A percentile compares a stretch with the other conserved stretches of the same genome.
phyloP scores from a whole-genome alignment of 2,888 invertebrate genomes.

The Ceriagrion tenellum region DNA sequence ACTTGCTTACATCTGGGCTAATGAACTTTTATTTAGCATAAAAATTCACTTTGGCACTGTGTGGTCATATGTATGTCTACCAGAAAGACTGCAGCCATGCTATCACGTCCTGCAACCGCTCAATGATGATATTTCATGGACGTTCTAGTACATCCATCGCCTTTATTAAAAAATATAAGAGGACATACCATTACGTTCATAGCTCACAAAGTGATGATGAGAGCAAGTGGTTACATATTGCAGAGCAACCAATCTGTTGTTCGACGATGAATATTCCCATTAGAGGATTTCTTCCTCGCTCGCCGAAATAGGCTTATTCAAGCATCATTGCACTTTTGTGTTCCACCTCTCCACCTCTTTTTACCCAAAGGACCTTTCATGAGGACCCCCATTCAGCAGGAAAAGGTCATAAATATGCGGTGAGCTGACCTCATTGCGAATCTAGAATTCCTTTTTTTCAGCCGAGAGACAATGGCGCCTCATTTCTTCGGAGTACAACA shows the following conservation, averaged over 20 bases:
- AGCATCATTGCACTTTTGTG: background rate
- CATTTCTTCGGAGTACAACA: background rate
- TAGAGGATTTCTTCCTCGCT: background rate
- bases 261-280: background rate
- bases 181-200: too few species aligned
- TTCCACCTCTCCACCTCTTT: background rate
- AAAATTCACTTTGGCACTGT: too few species aligned
- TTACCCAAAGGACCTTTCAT: background rate
- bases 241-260: background rate
- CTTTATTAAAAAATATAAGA: too few species aligned
- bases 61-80: too few species aligned
- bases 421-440: background rate
- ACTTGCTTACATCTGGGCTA: too few species aligned
- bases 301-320: background rate
- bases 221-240: too few species aligned
- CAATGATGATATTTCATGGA: too few species aligned
- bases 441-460: background rate
- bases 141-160: too few species aligned
- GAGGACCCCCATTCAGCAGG: background rate
- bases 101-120: too few species aligned
- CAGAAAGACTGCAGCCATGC: too few species aligned
- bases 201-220: too few species aligned
- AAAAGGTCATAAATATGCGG: background rate
- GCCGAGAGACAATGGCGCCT: background rate
- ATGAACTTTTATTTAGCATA: too few species aligned